A percentile compares a stretch with the other conserved stretches of the same genome.
Evolutionary conservation across 2,113 vertebrate species (phyloP).

Genomic region (Oreotragus oreotragus): DNA sequence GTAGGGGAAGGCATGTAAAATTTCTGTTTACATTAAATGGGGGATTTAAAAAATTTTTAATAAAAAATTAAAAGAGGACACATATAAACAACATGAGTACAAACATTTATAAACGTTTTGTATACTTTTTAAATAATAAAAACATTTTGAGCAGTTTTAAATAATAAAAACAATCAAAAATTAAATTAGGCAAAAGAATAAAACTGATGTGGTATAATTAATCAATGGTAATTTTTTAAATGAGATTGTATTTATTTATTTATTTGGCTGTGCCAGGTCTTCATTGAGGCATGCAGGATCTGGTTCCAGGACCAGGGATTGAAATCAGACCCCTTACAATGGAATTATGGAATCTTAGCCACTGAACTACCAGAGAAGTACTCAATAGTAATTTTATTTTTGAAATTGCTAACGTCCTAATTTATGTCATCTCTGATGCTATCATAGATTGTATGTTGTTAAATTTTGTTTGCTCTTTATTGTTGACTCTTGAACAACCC

Average conservation of each 20-base stretch:
- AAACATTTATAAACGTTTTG: background rate
- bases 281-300: background rate
- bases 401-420: background rate
- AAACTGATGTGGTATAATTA: background rate
- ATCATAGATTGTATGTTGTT: background rate
- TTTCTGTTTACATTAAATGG: background rate
- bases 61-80: background rate
- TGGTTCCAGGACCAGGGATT: background rate
- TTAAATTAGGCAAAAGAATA: constrained; percentile 6
- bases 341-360: background rate
- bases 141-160: background rate
- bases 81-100: background rate
- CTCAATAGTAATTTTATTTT: background rate
- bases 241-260: background rate
- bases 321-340: background rate
- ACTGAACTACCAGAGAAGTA: background rate
- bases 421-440: background rate
- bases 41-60: background rate
- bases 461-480: background rate
- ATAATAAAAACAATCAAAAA: background rate
- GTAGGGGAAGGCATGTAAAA: background rate
- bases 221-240: background rate
- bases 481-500: background rate
- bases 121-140: background rate
- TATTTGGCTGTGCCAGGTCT: background rate